These are phyloP conservation scores for Caligus rogercresseyi DNA, from an alignment of 1,140 invertebrate genomes.

Conservation along the genomic window DNA sequence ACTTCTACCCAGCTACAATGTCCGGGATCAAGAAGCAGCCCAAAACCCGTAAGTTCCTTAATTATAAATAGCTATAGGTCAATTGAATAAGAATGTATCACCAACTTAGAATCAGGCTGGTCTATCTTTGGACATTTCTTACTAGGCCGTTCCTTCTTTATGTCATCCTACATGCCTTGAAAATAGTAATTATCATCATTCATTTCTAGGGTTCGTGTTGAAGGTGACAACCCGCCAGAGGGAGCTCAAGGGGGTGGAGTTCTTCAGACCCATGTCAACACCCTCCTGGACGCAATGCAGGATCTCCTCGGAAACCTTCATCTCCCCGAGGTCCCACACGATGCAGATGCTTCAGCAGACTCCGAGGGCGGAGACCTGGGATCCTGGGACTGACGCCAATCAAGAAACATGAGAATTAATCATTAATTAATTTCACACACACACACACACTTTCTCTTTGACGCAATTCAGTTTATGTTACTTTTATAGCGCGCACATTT, in stretches of 20 bases:
- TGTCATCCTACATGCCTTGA: constrained; percentile 13
- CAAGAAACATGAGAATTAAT: not conserved
- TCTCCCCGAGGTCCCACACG: constrained; percentile 30
- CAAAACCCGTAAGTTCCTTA: not conserved
- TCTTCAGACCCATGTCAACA: constrained; percentile 41
- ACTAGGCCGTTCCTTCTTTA: not conserved
- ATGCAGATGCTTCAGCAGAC: constrained; percentile 28
- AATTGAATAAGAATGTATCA: not conserved
- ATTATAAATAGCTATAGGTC: not conserved
- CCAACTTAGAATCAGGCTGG: too few relatives aligned
- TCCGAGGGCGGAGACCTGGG: constrained; percentile 25
- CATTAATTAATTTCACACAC: too few relatives aligned
- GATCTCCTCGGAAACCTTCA: constrained; percentile 47
- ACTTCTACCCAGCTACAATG: constrained; percentile 39
- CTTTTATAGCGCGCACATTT: too few relatives aligned
- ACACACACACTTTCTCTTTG: too few relatives aligned
- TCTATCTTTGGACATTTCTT: too few relatives aligned
- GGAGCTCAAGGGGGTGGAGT: constrained; percentile 28
- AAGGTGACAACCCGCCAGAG: too few relatives aligned
- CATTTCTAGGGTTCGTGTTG: constrained; percentile 27
- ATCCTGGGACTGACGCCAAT: not conserved
- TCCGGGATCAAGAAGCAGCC: constrained; percentile 11
- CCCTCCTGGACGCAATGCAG: constrained; percentile 49
- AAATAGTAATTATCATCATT: constrained; percentile 24
- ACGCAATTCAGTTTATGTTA: too few relatives aligned